phyloP scores from a whole-genome alignment of 2,113 vertebrate genomes.

The Mormyrus iriodes region DNA sequence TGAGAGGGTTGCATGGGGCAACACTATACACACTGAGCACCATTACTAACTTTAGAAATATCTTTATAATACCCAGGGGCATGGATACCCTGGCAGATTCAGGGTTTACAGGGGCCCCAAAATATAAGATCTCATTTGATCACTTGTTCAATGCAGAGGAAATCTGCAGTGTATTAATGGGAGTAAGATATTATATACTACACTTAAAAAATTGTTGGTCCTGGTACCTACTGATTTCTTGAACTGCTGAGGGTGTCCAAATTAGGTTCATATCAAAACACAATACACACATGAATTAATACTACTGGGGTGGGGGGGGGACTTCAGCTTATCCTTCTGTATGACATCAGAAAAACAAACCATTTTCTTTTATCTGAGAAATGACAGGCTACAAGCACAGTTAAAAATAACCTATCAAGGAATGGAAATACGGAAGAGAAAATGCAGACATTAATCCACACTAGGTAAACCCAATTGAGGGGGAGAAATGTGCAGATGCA shows the following conservation, averaged over 20 bases:
- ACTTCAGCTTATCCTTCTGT: background rate
- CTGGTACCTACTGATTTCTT: background rate
- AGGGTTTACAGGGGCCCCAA: background rate
- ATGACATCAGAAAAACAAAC: background rate
- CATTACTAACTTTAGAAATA: background rate
- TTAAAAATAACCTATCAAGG: background rate
- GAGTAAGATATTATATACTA: background rate
- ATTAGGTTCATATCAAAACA: background rate
- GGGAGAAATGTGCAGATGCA: slow-evolving; percentile 7
- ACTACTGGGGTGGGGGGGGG: background rate
- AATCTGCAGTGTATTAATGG: background rate
- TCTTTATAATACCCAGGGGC: background rate
- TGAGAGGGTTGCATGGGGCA: background rate
- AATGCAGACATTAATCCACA: slow-evolving; percentile 13
- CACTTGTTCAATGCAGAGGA: background rate
- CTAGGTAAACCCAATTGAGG: slow-evolving; percentile 24
- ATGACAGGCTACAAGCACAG: background rate
- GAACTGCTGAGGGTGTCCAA: background rate
- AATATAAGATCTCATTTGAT: background rate
- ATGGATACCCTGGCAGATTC: background rate
- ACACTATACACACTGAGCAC: background rate
- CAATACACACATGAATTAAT: background rate
- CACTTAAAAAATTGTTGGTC: background rate
- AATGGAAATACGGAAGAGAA: slow-evolving; percentile 20
- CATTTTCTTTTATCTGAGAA: background rate